phyloP scores from a whole-genome alignment of 2,797 vertebrate genomes.

The Catamblyrhynchus diadema region DNA sequence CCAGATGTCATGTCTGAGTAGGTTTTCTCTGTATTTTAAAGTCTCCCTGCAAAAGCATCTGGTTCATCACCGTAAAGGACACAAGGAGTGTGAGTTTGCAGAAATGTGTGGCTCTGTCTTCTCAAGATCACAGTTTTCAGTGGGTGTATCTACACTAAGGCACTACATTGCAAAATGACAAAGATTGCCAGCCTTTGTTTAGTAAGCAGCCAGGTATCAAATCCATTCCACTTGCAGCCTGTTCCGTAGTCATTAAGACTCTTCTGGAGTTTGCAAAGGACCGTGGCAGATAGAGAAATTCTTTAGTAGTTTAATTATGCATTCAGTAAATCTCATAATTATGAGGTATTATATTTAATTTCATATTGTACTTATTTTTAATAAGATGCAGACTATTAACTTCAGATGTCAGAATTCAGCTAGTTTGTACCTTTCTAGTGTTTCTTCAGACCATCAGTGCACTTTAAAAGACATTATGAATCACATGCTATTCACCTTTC shows the following conservation, averaged over 20 bases:
- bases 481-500: background rate
- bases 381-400: background rate
- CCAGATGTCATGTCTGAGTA: background rate
- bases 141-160: background rate
- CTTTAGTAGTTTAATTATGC: background rate
- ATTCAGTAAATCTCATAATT: background rate
- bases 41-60: background rate
- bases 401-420: background rate
- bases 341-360: background rate
- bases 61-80: background rate
- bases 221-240: background rate
- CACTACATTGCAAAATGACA: background rate
- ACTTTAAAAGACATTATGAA: background rate
- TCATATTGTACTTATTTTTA: background rate
- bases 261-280: background rate
- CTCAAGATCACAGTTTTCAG: background rate
- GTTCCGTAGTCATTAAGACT: background rate
- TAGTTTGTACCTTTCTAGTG: background rate
- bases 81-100: accelerated
- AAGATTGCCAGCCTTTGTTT: background rate
- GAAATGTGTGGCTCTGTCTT: background rate
- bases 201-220: background rate
- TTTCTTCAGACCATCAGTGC: background rate
- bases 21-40: background rate
- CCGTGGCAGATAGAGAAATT: background rate